These are phyloP conservation scores for Metaphire vulgaris DNA, from an alignment of 1,140 invertebrate genomes.

Conservation along the genomic window DNA sequence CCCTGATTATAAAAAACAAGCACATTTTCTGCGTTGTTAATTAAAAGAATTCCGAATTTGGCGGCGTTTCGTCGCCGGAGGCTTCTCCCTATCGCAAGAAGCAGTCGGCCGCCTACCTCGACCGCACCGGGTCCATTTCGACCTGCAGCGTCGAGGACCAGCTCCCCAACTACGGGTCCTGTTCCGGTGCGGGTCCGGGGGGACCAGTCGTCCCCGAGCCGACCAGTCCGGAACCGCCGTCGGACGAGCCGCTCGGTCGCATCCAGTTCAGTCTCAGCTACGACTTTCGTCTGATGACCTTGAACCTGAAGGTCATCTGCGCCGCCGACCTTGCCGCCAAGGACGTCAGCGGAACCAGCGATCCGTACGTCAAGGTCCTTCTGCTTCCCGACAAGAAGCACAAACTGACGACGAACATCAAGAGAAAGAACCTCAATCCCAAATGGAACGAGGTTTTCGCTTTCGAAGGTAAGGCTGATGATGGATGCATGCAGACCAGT, in stretches of 20 bases:
- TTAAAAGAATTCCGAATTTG: too few species aligned
- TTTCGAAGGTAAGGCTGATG: constrained; percentile 28
- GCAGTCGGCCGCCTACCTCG: not conserved
- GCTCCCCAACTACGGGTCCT: not conserved
- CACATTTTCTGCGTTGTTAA: too few species aligned
- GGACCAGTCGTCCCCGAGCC: too few species aligned
- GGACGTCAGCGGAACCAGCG: constrained; percentile 59
- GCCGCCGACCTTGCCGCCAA: constrained; percentile 72
- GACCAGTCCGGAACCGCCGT: not conserved
- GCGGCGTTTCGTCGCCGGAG: not conserved
- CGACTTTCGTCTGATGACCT: constrained; percentile 69
- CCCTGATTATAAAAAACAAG: too few species aligned
- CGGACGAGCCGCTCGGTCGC: constrained; percentile 32
- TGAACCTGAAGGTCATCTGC: constrained; percentile 53
- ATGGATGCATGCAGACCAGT: not conserved
- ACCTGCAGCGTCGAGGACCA: not conserved
- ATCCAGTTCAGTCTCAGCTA: constrained; percentile 92
- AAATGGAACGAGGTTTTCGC: constrained; percentile 30
- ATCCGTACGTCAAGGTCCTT: constrained; percentile 30
- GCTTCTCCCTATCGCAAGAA: not conserved
- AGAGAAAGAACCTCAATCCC: constrained; percentile 30
- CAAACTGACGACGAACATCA: constrained; percentile 28
- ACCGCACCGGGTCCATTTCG: not conserved
- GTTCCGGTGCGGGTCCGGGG: too few species aligned
- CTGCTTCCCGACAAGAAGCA: constrained; percentile 30